Base-by-base conservation (phyloP, 2,113 vertebrate genomes). In the Hydropotes inermis region DNA sequence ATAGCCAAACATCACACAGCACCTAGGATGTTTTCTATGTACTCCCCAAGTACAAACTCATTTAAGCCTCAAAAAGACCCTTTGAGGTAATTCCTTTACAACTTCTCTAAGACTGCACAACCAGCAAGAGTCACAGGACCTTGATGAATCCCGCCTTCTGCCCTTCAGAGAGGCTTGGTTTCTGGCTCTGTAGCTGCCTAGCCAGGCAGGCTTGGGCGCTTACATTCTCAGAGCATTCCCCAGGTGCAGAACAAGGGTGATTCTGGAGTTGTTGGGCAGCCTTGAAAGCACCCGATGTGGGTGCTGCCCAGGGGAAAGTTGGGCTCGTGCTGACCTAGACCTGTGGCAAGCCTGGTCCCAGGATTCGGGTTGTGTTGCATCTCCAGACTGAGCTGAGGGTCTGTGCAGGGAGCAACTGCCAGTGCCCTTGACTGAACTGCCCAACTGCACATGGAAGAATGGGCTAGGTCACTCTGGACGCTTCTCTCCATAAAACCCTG, bases 61-160 rank as follows among this genome's bases (percentile, higher is more conserved):
- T 60, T 60, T 16, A 61, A 78, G 17, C 30, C 10, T 76, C 17
- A 11, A 13, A 7, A 55, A 11, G 7, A 13, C 5, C 54, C n/a
- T 2, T 1, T 7, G 43, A 45, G 5, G 30, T 6, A 2, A 33
- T 55, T 30, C 30, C 28, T 47, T 36, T 30, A 6, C 76, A 11
- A 7, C 12, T 45, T 17, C 45, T 7, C 39, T 47, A 64, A 50
- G 23, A 8, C 9, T 1, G 0, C 43, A 3, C 13, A 8, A 4
- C 17, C 3, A 30, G 11, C 5, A 1, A 67, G 60, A 15, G 1
- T 11, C 19, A 2, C 1, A 3, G 3, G 5, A 10, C 17, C 15
- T 0, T 57, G 23, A 7, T 0, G 2, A 1, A 0, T 14, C 45
- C 36, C 21, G n/a, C 45, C 7, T 28, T 30, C 14, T 4, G n/a